These are phyloP conservation scores for Lipophrys pholis DNA, from an alignment of 2,113 vertebrate species.

Conservation along the genomic window DNA sequence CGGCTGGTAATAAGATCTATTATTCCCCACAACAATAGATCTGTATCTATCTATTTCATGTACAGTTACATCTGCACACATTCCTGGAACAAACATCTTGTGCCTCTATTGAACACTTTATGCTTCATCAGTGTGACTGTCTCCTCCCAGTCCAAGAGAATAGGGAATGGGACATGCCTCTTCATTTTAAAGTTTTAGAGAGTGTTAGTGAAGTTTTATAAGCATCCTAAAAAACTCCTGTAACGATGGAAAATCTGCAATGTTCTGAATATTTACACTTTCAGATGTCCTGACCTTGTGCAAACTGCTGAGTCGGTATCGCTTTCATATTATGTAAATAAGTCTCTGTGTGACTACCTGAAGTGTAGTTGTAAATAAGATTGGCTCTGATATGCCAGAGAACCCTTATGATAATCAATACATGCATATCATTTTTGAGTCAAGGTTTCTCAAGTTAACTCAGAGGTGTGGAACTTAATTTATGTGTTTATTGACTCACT, in stretches of 20 bases:
- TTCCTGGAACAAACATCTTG: not conserved
- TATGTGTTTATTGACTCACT: slow-evolving; percentile 61
- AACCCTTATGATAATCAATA: not conserved
- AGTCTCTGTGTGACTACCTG: not conserved
- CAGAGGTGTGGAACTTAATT: not conserved
- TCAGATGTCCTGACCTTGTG: not conserved
- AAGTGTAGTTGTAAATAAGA: not conserved
- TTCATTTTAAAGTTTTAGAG: not conserved
- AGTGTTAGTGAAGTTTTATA: not conserved
- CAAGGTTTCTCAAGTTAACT: not conserved
- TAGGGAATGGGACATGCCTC: too few relatives aligned
- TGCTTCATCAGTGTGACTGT: too few relatives aligned
- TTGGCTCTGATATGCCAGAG: not conserved
- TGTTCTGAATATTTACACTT: not conserved
- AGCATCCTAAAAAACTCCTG: not conserved
- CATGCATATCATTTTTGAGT: not conserved
- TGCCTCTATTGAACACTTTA: too few relatives aligned
- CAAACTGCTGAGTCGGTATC: not conserved
- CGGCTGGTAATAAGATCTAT: too few relatives aligned
- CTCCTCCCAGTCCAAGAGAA: too few relatives aligned
- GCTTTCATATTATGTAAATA: not conserved
- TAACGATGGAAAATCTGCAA: not conserved
- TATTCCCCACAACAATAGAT: too few relatives aligned
- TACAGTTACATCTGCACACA: not conserved
- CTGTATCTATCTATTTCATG: too few relatives aligned